These are phyloP conservation scores for Spodoptera litura DNA, from an alignment of 1,140 invertebrate genomes.

Conservation along the genomic window DNA sequence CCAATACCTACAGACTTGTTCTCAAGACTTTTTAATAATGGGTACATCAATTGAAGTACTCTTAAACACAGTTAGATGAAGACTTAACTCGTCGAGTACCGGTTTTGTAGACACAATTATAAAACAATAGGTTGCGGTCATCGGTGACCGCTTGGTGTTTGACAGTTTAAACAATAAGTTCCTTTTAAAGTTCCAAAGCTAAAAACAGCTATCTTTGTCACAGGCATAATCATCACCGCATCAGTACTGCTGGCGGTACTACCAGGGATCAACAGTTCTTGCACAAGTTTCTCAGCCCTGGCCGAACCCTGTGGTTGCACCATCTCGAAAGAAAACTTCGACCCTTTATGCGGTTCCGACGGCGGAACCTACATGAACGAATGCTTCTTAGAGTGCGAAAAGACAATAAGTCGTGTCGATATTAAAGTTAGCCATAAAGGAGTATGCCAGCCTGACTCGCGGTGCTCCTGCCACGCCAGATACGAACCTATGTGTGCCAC, in stretches of 20 bases:
- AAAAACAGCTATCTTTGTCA: background rate
- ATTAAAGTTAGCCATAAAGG: background rate
- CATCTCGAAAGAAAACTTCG: background rate
- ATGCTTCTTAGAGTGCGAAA: slow-evolving; percentile 8
- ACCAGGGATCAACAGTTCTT: background rate
- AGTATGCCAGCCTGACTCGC: background rate
- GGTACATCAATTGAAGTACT: too few species aligned
- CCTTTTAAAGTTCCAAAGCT: too few species aligned
- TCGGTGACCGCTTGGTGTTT: too few species aligned
- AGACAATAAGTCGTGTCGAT: background rate
- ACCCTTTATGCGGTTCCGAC: slow-evolving; percentile 9
- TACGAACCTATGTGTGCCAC: slow-evolving; percentile 1
- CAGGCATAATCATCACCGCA: background rate
- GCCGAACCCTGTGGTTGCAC: background rate
- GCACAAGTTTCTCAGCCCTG: slow-evolving; percentile 4
- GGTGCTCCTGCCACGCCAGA: background rate
- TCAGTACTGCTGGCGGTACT: background rate
- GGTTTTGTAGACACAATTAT: too few species aligned
- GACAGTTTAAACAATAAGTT: too few species aligned
- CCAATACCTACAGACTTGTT: too few species aligned
- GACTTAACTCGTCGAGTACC: too few species aligned
- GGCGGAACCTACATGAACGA: slow-evolving; percentile 8
- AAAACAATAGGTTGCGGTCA: too few species aligned
- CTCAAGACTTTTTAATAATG: too few species aligned
- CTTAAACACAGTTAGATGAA: too few species aligned